phyloP scores from a whole-genome alignment of 2,888 invertebrate species.

The Microdon myrmicae region DNA sequence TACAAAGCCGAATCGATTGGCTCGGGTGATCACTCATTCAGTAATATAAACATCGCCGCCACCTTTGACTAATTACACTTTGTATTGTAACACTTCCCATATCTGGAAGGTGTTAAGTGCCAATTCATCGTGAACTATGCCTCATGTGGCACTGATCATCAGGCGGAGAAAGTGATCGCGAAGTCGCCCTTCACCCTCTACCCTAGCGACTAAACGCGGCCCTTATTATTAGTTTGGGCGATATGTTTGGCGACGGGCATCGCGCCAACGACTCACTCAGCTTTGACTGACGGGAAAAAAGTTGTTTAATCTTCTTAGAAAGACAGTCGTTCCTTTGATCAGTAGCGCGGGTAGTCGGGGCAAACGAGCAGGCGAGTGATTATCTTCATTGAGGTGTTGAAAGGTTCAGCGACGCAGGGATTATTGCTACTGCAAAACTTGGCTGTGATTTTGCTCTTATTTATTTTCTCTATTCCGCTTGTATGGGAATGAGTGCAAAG shows the following conservation, averaged over 20 bases:
- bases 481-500: too few species aligned
- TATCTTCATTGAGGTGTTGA: slow-evolving; percentile 39
- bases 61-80: too few species aligned
- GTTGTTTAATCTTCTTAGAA: slow-evolving; percentile 11
- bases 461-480: too few species aligned
- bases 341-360: neutral
- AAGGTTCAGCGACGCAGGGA: slow-evolving; percentile 31
- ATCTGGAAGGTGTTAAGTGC: slow-evolving; percentile 28
- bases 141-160: slow-evolving; percentile 13
- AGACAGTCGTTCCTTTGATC: slow-evolving; percentile 36
- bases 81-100: too few species aligned
- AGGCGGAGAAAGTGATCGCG: slow-evolving; percentile 25
- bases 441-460: too few species aligned
- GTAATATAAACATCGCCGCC: too few species aligned
- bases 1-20: slow-evolving; percentile 4
- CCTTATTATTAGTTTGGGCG: too few species aligned
- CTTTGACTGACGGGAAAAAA: slow-evolving; percentile 23
- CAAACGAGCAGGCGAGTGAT: neutral
- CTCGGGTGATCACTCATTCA: too few species aligned
- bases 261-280: slow-evolving; percentile 15
- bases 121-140: slow-evolving; percentile 17
- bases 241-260: slow-evolving; percentile 26
- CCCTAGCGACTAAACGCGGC: too few species aligned
- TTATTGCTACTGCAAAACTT: too few species aligned
- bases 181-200: too few species aligned